phyloP scores from a whole-genome alignment of 2,113 vertebrate species.

The Lophius piscatorius region DNA sequence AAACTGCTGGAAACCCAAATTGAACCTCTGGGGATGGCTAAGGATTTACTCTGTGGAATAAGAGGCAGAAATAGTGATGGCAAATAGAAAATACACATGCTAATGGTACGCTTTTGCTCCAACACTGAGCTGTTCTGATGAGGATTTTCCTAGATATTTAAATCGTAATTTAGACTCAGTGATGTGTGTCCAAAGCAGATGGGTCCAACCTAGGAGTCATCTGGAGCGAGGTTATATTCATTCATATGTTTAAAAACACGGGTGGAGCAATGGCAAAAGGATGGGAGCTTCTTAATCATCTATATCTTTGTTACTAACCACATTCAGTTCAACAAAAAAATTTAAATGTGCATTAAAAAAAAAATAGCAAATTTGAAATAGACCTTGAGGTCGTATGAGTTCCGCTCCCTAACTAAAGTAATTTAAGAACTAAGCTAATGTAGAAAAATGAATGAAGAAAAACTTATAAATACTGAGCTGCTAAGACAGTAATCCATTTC shows the following conservation, averaged over 20 bases:
- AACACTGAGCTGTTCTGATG: conserved; percentile 34
- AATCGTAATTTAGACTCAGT: conserved; percentile 59
- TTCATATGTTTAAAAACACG: conserved; percentile 7
- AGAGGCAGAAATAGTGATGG: conserved; percentile 29
- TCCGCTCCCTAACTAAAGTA: too few relatives aligned
- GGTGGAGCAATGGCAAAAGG: conserved; percentile 6
- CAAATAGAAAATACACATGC: conserved; percentile 34
- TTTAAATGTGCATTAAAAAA: too few relatives aligned
- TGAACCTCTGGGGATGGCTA: conserved; percentile 7
- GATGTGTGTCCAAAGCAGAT: conserved; percentile 52
- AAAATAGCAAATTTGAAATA: conserved; percentile 20
- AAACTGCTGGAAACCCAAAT: conserved; percentile 15
- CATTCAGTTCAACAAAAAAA: too few relatives aligned
- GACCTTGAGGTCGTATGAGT: too few relatives aligned
- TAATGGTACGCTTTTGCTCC: conserved; percentile 34
- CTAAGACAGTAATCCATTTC: too few relatives aligned
- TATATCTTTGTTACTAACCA: too few relatives aligned
- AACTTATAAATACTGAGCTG: too few relatives aligned
- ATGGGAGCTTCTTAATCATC: not conserved
- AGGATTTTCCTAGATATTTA: conserved; percentile 54
- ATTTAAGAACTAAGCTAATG: too few relatives aligned
- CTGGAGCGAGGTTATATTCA: conserved; percentile 16
- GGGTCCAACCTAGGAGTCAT: conserved; percentile 14
- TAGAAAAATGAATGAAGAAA: not conserved
- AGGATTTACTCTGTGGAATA: conserved; percentile 52